A percentile compares a stretch with the other conserved stretches of the same genome.
Conservation (phyloP, 1,140 invertebrate genomes). For the Drosophila melanica region DNA sequence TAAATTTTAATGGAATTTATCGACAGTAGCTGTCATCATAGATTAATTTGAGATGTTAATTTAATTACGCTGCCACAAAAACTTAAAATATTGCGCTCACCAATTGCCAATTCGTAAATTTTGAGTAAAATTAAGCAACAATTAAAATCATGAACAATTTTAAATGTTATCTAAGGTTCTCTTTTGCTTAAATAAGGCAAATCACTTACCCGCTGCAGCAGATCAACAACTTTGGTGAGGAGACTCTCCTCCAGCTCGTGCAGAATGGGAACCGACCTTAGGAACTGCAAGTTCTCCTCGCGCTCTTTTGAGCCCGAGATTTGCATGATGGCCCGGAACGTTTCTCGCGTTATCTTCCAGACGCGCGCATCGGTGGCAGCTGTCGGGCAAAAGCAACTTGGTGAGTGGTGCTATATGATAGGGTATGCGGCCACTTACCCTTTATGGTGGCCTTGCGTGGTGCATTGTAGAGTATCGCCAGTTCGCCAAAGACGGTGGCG, state of each 20-base stretch:
- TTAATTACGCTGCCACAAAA: no score
- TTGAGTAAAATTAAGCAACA: no score
- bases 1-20: no score
- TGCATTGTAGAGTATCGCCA: slow-evolving; percentile 97
- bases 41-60: no score
- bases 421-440: slow-evolving; percentile 85
- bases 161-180: no score
- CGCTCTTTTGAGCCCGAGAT: slow-evolving; percentile 90
- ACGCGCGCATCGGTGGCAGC: slow-evolving; percentile 92
- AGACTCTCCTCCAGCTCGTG: slow-evolving; percentile 92
- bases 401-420: not conserved
- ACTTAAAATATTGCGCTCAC: no score
- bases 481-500: slow-evolving; percentile 95
- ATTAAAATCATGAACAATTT: no score
- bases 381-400: slow-evolving; percentile 72
- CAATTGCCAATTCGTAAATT: no score
- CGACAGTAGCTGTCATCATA: no score
- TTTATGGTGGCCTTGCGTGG: slow-evolving; percentile 93
- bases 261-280: slow-evolving; percentile 93
- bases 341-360: slow-evolving; percentile 93
- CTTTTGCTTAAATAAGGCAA: no score
- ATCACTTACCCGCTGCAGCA: slow-evolving; percentile 91
- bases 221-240: slow-evolving; percentile 94
- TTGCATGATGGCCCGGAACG: slow-evolving; percentile 96
- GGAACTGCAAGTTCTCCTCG: slow-evolving; percentile 92